Base-by-base conservation (phyloP, 2,888 invertebrate species). In the Aradus depressus region DNA sequence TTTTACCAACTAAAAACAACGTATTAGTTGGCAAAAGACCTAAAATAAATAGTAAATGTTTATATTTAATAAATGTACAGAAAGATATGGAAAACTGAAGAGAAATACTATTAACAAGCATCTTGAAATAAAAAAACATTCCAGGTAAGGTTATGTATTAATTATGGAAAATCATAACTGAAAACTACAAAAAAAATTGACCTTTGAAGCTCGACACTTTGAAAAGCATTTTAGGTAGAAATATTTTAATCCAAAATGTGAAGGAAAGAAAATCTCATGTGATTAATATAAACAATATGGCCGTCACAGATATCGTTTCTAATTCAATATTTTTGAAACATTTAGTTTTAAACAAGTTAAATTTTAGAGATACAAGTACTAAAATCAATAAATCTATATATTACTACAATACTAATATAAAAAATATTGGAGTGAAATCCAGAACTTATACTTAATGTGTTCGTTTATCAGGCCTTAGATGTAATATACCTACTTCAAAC, bases 231-330 rank as follows among this genome's bases (percentile, higher is more conserved):
- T 26, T 37, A 35, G 23, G 16, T 3, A 37, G 28, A 34, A 34
- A 25, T n/a, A n/a, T n/a, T n/a, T n/a, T n/a, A n/a, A 25, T 37
- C n/a, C 18, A 44, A 19, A 45, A 25, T 37, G 19, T 25, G 14
- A n/a, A 25, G 26, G 28, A 47, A 47, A 21, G 19, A 18, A 47
- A 37, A 35, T 38, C 37, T 47, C 47, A 47, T 47, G 47, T 47
- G 47, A 22, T 47, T 47, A 26, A 37, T 38, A 19, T 37, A 47
- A 47, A 47, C 47, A 47, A 47, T 37, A 47, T 47, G 47, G 47
- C 44, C 47, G 47, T 37, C 47, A 16, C 12, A 37, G 25, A 22
- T 37, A 38, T 32, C 26, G 32, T 47, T 23, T 4, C 6, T 16
- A 23, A 16, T 45, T 25, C 22, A 47, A 16, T 47, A 37, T 38